These are phyloP conservation scores for Synergus japonicus DNA, from an alignment of 2,888 invertebrate species.

Conservation along the genomic window DNA sequence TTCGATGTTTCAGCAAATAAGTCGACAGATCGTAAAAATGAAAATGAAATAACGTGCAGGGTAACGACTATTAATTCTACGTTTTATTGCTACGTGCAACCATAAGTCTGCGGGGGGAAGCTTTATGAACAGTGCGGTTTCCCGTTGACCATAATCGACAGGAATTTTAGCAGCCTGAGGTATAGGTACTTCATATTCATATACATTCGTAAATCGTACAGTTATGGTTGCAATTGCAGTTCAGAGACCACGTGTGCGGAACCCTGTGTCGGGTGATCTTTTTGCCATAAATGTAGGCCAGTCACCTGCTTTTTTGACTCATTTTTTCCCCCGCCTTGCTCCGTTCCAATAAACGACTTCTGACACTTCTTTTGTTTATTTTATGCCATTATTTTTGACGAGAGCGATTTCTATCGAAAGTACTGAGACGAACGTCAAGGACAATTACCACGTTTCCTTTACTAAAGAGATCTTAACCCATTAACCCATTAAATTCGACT, in stretches of 20 bases:
- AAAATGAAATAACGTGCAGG: slow-evolving; percentile 16
- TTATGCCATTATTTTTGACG: slow-evolving; percentile 27
- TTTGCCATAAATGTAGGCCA: slow-evolving; percentile 36
- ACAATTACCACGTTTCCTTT: not conserved
- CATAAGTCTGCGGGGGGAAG: not conserved
- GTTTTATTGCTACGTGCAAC: slow-evolving; percentile 34
- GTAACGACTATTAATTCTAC: slow-evolving; percentile 37
- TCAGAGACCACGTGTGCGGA: slow-evolving; percentile 45
- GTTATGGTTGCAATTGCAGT: slow-evolving; percentile 34
- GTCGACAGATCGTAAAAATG: slow-evolving; percentile 37
- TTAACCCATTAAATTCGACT: not conserved
- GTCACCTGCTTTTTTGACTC: slow-evolving; percentile 5
- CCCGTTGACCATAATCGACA: slow-evolving; percentile 28
- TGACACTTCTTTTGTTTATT: slow-evolving; percentile 37
- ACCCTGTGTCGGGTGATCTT: slow-evolving; percentile 39
- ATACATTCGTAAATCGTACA: slow-evolving; percentile 49
- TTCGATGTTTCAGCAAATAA: slow-evolving; percentile 5
- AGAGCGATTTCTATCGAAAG: slow-evolving; percentile 11
- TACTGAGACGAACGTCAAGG: not conserved
- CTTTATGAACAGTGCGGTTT: slow-evolving; percentile 34
- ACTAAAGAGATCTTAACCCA: not conserved
- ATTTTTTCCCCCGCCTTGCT: slow-evolving; percentile 45
- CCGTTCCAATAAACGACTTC: slow-evolving; percentile 45
- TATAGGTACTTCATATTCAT: slow-evolving; percentile 20
- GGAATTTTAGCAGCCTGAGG: slow-evolving; percentile 30